Percentiles rank a stretch among this genome's conserved stretches.
Conservation (phyloP, 1,140 invertebrate genomes). For the Anastrepha obliqua region DNA sequence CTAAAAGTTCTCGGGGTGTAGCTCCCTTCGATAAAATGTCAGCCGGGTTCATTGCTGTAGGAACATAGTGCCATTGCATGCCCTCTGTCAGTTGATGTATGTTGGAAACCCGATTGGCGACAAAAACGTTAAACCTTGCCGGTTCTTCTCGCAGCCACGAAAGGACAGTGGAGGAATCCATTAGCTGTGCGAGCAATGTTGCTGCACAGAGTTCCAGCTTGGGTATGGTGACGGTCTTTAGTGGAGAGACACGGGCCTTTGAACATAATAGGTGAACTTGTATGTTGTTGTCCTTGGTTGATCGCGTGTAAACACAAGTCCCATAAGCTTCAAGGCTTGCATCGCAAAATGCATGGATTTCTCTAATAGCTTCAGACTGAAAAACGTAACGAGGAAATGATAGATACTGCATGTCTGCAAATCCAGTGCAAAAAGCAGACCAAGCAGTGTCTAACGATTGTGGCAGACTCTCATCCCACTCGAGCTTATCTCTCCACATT, state of each 20-base stretch:
- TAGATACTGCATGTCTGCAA: neutral
- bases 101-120: neutral
- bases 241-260: conserved; percentile 65
- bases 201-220: conserved; percentile 65
- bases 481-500: conserved; percentile 59
- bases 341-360: conserved; percentile 72
- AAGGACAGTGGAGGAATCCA: conserved; percentile 57
- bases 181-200: conserved; percentile 59
- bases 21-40: conserved; percentile 28
- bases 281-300: conserved; percentile 57
- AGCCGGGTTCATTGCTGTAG: conserved; percentile 20
- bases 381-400: conserved; percentile 44
- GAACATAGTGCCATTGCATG: conserved; percentile 30
- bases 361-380: neutral
- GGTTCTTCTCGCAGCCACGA: too few species aligned
- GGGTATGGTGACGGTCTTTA: conserved; percentile 63
- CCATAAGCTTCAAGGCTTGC: conserved; percentile 71
- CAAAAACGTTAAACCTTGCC: neutral
- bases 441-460: neutral
- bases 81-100: neutral
- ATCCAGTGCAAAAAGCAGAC: conserved; percentile 4
- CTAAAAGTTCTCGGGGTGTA: neutral
- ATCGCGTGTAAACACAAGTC: conserved; percentile 61
- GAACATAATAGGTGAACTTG: conserved; percentile 63
- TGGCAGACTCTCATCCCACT: conserved; percentile 47